Evolutionary conservation across 2,888 invertebrate species (phyloP).

Genomic region (Tipula unca): DNA sequence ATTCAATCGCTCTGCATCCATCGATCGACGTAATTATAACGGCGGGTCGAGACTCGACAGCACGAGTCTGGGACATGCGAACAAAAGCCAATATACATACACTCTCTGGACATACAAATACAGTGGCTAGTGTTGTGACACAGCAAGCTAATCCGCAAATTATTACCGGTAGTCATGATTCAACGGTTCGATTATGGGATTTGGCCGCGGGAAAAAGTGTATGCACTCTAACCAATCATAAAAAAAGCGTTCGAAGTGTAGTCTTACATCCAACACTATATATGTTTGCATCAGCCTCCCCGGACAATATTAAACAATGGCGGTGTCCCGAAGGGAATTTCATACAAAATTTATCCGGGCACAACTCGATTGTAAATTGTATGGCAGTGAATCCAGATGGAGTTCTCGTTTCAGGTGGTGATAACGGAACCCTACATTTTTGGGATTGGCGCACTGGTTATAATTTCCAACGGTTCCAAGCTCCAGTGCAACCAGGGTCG

Average conservation of each 20-base stretch:
- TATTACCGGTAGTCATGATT: slow-evolving; percentile 90
- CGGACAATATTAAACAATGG: slow-evolving; percentile 99
- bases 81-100: slow-evolving; percentile 98
- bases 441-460: slow-evolving; percentile 99
- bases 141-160: slow-evolving; percentile 93
- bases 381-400: slow-evolving; percentile 91
- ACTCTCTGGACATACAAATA: slow-evolving; percentile 91
- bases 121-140: slow-evolving; percentile 88
- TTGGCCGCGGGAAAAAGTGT: slow-evolving; percentile 90
- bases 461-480: slow-evolving; percentile 82
- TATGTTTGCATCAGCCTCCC: slow-evolving; percentile 96
- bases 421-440: slow-evolving; percentile 93
- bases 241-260: slow-evolving; percentile 82
- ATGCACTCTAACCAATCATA: slow-evolving; percentile 95
- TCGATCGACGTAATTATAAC: slow-evolving; percentile 90
- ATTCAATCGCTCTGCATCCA: slow-evolving; percentile 88
- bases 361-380: slow-evolving; percentile 96
- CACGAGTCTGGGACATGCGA: slow-evolving; percentile 97
- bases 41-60: slow-evolving; percentile 92
- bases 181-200: slow-evolving; percentile 96
- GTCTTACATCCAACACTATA: slow-evolving; percentile 70
- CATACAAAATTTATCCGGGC: slow-evolving; percentile 92
- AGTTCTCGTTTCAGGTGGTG: slow-evolving; percentile 94
- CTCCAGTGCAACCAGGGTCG: slow-evolving; percentile 95
- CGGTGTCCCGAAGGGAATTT: slow-evolving; percentile 96